phyloP scores from a whole-genome alignment of 2,888 invertebrate genomes.

The Eristalinus sepulchralis region DNA sequence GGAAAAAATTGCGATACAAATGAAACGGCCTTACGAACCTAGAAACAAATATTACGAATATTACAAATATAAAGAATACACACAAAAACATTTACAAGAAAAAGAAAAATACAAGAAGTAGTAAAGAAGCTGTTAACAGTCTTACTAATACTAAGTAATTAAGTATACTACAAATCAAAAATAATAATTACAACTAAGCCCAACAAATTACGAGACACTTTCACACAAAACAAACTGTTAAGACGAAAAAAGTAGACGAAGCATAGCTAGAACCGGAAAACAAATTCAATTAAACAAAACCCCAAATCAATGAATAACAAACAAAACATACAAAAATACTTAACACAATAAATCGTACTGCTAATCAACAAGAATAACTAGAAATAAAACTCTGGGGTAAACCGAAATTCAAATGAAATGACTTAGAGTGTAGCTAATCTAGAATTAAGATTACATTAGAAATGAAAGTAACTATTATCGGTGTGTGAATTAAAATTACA shows the following conservation, averaged over 20 bases:
- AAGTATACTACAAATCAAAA: conserved; percentile 61
- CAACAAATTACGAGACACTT: conserved; percentile 49
- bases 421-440: conserved; percentile 1
- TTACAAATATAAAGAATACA: conserved; percentile 67
- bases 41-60: conserved; percentile 75
- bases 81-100: conserved; percentile 21
- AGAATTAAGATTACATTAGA: conserved; percentile 21
- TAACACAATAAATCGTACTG: conserved; percentile 14
- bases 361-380: conserved; percentile 31
- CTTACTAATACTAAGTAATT: conserved; percentile 60
- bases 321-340: not conserved
- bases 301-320: conserved; percentile 37
- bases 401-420: conserved; percentile 12
- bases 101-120: conserved; percentile 41
- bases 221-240: conserved; percentile 45
- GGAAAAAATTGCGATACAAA: conserved; percentile 71
- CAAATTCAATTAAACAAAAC: conserved; percentile 41
- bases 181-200: conserved; percentile 24
- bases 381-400: conserved; percentile 2
- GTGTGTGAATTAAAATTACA: conserved; percentile 17
- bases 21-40: conserved; percentile 73
- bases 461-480: not conserved
- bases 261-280: conserved; percentile 38
- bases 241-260: conserved; percentile 43
- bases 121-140: conserved; percentile 43